Percentiles rank a stretch among this genome's conserved stretches.
These are phyloP conservation scores for Sebastes hubbsi DNA, from an alignment of 2,797 vertebrate genomes.

Conservation along the genomic window DNA sequence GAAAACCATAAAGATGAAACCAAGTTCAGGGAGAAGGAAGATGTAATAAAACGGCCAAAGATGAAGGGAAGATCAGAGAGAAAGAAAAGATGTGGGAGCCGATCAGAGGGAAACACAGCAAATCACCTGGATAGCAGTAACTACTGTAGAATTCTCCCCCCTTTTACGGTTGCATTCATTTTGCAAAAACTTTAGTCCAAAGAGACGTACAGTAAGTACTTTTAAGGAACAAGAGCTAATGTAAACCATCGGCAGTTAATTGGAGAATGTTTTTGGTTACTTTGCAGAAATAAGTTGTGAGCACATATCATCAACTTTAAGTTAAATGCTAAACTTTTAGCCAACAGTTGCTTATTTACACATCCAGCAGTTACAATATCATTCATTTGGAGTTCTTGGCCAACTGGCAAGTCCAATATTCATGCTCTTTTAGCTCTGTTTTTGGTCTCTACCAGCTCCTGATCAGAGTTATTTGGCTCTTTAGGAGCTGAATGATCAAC, in stretches of 20 bases:
- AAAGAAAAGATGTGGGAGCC: background rate
- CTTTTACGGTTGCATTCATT: background rate
- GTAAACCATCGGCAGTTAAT: background rate
- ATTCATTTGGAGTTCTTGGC: background rate
- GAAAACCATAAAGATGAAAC: conserved; percentile 3
- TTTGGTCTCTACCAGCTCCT: no score
- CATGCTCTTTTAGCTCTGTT: accelerated
- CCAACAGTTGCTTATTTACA: background rate
- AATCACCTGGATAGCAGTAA: background rate
- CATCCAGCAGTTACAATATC: background rate
- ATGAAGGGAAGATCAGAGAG: background rate
- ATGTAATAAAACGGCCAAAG: conserved; percentile 30
- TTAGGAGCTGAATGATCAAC: background rate
- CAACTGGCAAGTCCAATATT: background rate
- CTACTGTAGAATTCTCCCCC: background rate
- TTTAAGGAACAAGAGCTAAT: background rate
- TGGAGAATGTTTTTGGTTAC: background rate
- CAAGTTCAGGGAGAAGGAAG: conserved; percentile 10
- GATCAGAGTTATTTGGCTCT: background rate
- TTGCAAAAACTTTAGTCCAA: background rate
- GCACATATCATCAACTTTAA: no score
- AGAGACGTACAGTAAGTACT: no score
- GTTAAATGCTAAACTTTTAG: background rate
- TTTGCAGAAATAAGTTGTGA: background rate
- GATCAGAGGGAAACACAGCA: conserved; percentile 8